These are phyloP conservation scores for Coelopa pilipes DNA, from an alignment of 2,888 invertebrate genomes.

Conservation along the genomic window DNA sequence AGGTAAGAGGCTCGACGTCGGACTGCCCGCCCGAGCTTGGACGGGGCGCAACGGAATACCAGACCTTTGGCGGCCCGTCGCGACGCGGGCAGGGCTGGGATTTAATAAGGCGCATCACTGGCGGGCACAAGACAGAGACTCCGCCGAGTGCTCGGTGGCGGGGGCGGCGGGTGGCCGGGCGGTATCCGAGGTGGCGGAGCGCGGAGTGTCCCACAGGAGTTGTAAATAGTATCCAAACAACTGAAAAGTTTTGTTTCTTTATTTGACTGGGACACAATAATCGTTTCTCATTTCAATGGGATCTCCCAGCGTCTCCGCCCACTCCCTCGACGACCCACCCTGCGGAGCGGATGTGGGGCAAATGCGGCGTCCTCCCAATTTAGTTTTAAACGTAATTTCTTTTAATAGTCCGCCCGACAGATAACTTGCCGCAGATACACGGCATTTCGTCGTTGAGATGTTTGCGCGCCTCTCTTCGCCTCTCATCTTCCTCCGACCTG, in stretches of 20 bases:
- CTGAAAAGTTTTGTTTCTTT: conserved; percentile 60
- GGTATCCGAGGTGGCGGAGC: conserved; percentile 30
- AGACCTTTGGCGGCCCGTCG: conserved; percentile 53
- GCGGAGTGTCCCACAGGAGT: conserved; percentile 59
- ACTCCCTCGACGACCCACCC: not conserved
- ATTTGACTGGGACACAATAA: conserved; percentile 59
- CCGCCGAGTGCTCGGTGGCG: not conserved
- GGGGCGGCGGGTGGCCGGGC: not conserved
- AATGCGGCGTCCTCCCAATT: conserved; percentile 52
- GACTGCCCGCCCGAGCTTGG: no score
- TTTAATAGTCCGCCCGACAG: conserved; percentile 63
- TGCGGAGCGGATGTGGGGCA: not conserved
- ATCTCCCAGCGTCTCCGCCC: conserved; percentile 29
- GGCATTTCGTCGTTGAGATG: conserved; percentile 14
- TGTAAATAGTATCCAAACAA: conserved; percentile 64
- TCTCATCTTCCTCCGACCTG: no score
- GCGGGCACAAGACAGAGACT: not conserved
- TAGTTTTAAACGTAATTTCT: conserved; percentile 65
- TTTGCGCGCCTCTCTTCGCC: not conserved
- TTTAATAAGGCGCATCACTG: conserved; percentile 33
- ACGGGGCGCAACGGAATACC: conserved; percentile 50
- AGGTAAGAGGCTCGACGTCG: no score
- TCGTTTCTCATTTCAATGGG: conserved; percentile 66
- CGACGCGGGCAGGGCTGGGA: not conserved
- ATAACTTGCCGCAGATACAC: conserved; percentile 55